phyloP scores from a whole-genome alignment of 2,888 invertebrate species.

The Epiblema foenella region DNA sequence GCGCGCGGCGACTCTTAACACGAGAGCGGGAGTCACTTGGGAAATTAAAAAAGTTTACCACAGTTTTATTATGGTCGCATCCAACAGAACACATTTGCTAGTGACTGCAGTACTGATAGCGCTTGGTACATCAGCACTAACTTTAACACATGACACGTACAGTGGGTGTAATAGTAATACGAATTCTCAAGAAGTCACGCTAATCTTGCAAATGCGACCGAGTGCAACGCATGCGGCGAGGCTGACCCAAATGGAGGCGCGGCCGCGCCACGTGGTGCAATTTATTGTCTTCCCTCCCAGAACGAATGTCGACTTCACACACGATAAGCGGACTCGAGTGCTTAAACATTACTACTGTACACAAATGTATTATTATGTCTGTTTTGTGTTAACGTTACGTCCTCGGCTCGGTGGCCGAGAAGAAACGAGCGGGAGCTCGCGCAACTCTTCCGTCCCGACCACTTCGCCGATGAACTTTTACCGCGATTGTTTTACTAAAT shows the following conservation, averaged over 20 bases:
- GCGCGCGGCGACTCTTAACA: slow-evolving; percentile 24
- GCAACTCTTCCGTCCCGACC: slow-evolving; percentile 43
- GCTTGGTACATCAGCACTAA: slow-evolving; percentile 9
- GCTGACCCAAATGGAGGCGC: slow-evolving; percentile 68
- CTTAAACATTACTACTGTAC: slow-evolving; percentile 21
- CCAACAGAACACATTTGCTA: slow-evolving; percentile 19
- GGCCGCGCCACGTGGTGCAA: slow-evolving; percentile 62
- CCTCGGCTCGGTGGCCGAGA: slow-evolving; percentile 40
- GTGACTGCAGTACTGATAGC: slow-evolving; percentile 13
- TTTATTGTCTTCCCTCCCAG: slow-evolving; percentile 71
- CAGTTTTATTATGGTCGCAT: slow-evolving; percentile 20
- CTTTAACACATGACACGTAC: slow-evolving; percentile 15
- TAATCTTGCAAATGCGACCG: slow-evolving; percentile 36
- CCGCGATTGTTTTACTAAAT: slow-evolving; percentile 61
- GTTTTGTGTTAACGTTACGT: slow-evolving; percentile 36
- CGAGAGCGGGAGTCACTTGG: slow-evolving; percentile 28
- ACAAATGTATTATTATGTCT: slow-evolving; percentile 29
- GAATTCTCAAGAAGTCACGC: slow-evolving; percentile 29
- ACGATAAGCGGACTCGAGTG: slow-evolving; percentile 38
- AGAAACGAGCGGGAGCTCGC: slow-evolving; percentile 29
- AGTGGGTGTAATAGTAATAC: slow-evolving; percentile 20
- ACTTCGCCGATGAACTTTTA: slow-evolving; percentile 57
- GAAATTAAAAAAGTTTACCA: slow-evolving; percentile 36
- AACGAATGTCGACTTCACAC: slow-evolving; percentile 55
- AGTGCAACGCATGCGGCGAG: slow-evolving; percentile 42